Evolutionary conservation across 2,888 invertebrate genomes (phyloP).

Genomic region (Argyra leucocephala): DNA sequence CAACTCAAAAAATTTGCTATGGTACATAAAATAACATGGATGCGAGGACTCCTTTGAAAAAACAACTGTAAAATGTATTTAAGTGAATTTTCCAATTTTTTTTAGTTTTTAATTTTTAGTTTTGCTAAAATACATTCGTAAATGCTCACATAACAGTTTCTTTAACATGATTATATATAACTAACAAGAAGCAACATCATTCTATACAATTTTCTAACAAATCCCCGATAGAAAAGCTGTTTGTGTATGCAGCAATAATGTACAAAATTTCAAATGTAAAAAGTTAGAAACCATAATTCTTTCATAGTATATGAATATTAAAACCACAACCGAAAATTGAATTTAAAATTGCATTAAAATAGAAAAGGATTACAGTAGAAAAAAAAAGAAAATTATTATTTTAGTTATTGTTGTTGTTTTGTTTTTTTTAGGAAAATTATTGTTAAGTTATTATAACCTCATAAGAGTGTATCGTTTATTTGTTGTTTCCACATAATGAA

Average conservation of each 20-base stretch:
- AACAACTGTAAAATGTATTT: background rate
- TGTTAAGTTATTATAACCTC: too few relatives aligned
- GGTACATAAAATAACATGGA: background rate
- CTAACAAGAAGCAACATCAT: background rate
- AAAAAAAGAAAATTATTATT: background rate
- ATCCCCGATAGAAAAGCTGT: too few relatives aligned
- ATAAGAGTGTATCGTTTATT: too few relatives aligned
- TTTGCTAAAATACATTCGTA: background rate
- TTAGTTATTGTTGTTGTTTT: too few relatives aligned
- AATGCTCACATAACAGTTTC: background rate
- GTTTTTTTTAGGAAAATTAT: too few relatives aligned
- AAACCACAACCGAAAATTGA: conserved; percentile 6
- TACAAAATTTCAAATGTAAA: background rate
- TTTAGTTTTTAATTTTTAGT: background rate
- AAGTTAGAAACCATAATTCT: background rate
- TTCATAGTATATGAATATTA: background rate
- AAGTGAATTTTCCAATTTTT: background rate
- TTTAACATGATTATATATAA: background rate
- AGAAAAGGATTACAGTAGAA: background rate
- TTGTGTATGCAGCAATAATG: background rate
- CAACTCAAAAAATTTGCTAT: background rate
- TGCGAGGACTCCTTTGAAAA: background rate
- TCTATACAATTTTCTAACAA: too few relatives aligned
- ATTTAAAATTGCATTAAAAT: background rate
- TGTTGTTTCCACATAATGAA: too few relatives aligned